phyloP scores from a whole-genome alignment of 2,113 vertebrate species.

The Pipra filicauda region DNA sequence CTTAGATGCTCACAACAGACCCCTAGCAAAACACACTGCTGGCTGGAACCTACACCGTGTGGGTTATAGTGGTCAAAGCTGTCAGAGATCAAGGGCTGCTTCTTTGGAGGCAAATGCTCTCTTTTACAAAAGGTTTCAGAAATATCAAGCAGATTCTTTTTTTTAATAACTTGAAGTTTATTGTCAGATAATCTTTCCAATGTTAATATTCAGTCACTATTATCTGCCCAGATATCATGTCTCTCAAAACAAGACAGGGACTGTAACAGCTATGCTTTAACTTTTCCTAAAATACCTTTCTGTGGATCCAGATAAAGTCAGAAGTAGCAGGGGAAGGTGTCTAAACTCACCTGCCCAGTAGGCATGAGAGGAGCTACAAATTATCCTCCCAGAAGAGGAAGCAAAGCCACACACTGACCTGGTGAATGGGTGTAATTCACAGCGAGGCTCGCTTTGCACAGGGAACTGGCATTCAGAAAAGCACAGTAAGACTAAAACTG shows the following conservation, averaged over 20 bases:
- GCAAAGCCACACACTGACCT: neutral
- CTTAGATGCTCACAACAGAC: too few species aligned
- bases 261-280: neutral
- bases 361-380: neutral
- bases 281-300: neutral
- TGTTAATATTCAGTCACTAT: neutral
- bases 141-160: neutral
- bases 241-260: neutral
- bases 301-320: neutral
- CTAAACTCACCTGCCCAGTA: neutral
- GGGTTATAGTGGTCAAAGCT: accelerated
- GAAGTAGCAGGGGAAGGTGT: neutral
- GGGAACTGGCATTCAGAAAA: neutral
- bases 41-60: accelerated
- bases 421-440: neutral
- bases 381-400: neutral
- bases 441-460: accelerated
- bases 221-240: neutral
- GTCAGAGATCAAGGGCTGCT: neutral
- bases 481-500: accelerated
- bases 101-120: neutral
- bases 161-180: neutral
- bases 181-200: neutral
- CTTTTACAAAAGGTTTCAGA: neutral
- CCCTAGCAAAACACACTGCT: accelerated